A percentile compares a stretch with the other conserved stretches of the same genome.
Conservation (phyloP, 1,140 invertebrate species). For the Calliphora vicina region DNA sequence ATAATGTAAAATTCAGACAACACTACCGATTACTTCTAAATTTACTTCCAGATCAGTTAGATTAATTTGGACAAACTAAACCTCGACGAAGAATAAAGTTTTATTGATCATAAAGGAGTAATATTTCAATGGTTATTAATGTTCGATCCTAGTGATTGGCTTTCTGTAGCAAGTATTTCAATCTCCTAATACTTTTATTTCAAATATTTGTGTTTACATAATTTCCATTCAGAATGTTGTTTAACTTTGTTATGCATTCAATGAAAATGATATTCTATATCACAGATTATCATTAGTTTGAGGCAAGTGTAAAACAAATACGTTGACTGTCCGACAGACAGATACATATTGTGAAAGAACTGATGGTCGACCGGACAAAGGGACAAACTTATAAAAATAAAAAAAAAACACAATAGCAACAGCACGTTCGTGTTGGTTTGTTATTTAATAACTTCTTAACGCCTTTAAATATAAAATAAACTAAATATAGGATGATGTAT, state of each 20-base stretch:
- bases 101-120: too few relatives aligned
- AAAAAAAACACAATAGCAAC: neutral
- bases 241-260: neutral
- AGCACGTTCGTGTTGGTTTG: neutral
- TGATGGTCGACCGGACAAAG: neutral
- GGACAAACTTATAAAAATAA: neutral
- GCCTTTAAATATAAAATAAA: neutral
- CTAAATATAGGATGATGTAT: neutral
- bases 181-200: too few relatives aligned
- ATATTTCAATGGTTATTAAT: too few relatives aligned
- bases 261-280: neutral
- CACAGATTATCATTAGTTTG: neutral
- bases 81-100: too few relatives aligned
- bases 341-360: neutral
- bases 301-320: neutral
- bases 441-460: neutral
- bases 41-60: too few relatives aligned
- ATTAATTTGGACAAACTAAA: too few relatives aligned
- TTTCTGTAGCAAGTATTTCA: too few relatives aligned
- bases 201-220: neutral
- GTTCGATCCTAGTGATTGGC: too few relatives aligned
- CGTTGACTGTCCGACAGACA: neutral
- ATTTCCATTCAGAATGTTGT: neutral
- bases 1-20: too few relatives aligned
- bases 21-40: too few relatives aligned